Percentiles rank a stretch among this genome's conserved stretches.
These are phyloP conservation scores for Steinernema khuongi DNA, from an alignment of 1,140 invertebrate species.

Conservation along the genomic window DNA sequence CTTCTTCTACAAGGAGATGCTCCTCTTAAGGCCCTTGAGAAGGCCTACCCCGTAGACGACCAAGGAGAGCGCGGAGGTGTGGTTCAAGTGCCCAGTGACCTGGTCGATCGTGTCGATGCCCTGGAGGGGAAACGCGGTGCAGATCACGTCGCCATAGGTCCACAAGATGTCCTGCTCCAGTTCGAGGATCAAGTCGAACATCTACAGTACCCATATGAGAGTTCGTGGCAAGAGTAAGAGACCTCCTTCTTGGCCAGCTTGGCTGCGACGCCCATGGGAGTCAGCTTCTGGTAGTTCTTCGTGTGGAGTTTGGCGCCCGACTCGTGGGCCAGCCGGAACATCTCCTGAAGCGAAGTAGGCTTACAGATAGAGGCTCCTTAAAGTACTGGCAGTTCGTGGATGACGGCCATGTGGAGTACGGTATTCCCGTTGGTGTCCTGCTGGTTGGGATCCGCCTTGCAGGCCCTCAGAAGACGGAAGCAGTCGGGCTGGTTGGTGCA, in stretches of 20 bases:
- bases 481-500: conserved; percentile 93
- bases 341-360: conserved; percentile 65
- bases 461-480: conserved; percentile 81
- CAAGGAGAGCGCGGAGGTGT: conserved; percentile 83
- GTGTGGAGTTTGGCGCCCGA: conserved; percentile 79
- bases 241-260: conserved; percentile 79
- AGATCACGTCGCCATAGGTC: conserved; percentile 75
- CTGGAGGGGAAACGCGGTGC: conserved; percentile 85
- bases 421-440: conserved; percentile 96
- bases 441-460: conserved; percentile 82
- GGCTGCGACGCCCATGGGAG: conserved; percentile 82
- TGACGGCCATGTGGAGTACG: conserved; percentile 87
- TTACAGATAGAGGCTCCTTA: background rate
- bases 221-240: conserved; percentile 66
- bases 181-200: conserved; percentile 67
- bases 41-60: conserved; percentile 83
- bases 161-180: conserved; percentile 60
- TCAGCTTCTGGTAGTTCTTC: conserved; percentile 77
- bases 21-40: conserved; percentile 10
- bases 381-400: conserved; percentile 80
- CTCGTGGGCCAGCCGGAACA: conserved; percentile 88
- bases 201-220: conserved; percentile 94
- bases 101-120: conserved; percentile 90
- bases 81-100: conserved; percentile 79
- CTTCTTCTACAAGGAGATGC: conserved; percentile 68